Base-by-base conservation (phyloP, 2,888 invertebrate genomes). In the Ectropis crepuscularia region DNA sequence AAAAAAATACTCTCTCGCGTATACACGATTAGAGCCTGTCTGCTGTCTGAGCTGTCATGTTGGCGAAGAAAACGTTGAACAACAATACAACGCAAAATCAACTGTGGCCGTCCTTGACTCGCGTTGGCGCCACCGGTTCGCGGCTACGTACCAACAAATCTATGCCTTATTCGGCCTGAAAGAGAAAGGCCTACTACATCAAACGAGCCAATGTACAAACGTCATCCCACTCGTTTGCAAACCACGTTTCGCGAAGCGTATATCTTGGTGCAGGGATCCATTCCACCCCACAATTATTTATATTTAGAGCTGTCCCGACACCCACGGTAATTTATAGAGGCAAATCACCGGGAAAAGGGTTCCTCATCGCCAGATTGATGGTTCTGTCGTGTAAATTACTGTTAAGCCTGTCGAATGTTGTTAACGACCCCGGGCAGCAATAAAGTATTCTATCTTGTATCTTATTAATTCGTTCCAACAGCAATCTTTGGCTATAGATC, bases 91-190 rank as follows among this genome's bases (percentile, higher is more conserved):
- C 69, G 70, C 49, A 65, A 77, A 75, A 71, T 74, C 69, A 69
- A 72, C 73, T 71, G 79, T 75, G 72, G 83, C 77, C 71, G 86
- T 80, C 88, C 88, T 88, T 88, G 89, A 85, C 83, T 51, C 39
- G 43, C 76, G 70, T 69, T 85, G 86, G 88, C 88, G 88, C 88
- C 88, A 83, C 71, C 68, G 43, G 73, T 69, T 69, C 76, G 69
- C 67, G 73, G 57, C 71, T 73, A 65, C 69, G 66, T 70, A 74
- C 66, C 60, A 74, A 73, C 42, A 70, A 75, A 71, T 68, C 76
- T 78, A 76, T 75, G 77, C 77, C 79, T 79, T 79, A 80, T 81
- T 81, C 76, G 71, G 75, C 46, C 57, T 46, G 70, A 70, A 65
- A 71, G 75, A 74, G 74, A 75, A 73, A 74, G 72, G 70, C 54